phyloP scores from a whole-genome alignment of 2,113 vertebrate species.

The Sylvicapra grimmia region DNA sequence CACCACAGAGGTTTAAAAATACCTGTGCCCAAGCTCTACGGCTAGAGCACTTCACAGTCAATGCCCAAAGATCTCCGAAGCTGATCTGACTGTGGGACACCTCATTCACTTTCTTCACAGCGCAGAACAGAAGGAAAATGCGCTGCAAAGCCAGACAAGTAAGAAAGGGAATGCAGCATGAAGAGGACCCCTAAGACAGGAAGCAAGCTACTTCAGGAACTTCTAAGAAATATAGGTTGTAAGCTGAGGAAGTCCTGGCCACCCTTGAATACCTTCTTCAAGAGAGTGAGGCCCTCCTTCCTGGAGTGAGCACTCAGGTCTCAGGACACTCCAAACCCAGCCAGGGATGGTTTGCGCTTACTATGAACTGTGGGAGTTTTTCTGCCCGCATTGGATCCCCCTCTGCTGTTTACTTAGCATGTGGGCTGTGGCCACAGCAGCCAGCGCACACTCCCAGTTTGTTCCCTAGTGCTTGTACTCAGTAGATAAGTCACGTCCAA shows the following conservation, averaged over 20 bases:
- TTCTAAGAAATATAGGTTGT: background rate
- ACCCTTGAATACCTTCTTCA: background rate
- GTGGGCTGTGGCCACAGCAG: background rate
- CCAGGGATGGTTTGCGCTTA: background rate
- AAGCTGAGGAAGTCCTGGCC: background rate
- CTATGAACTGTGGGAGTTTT: background rate
- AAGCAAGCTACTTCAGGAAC: background rate
- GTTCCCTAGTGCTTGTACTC: background rate
- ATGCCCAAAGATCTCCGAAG: background rate
- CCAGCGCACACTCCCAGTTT: background rate
- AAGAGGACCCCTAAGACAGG: too few relatives aligned
- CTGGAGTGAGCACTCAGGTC: background rate
- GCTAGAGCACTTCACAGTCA: background rate
- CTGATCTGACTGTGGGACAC: background rate
- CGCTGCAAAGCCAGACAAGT: background rate
- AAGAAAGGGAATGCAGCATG: background rate
- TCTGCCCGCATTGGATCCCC: background rate
- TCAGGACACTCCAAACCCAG: background rate
- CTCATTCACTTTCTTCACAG: background rate
- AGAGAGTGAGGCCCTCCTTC: background rate
- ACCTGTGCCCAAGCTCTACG: background rate
- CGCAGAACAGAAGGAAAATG: background rate
- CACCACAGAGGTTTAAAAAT: conserved; percentile 6
- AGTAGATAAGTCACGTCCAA: background rate
- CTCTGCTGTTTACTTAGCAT: background rate